Conservation (phyloP, 2,797 vertebrate species). For the Trachops cirrhosus region DNA sequence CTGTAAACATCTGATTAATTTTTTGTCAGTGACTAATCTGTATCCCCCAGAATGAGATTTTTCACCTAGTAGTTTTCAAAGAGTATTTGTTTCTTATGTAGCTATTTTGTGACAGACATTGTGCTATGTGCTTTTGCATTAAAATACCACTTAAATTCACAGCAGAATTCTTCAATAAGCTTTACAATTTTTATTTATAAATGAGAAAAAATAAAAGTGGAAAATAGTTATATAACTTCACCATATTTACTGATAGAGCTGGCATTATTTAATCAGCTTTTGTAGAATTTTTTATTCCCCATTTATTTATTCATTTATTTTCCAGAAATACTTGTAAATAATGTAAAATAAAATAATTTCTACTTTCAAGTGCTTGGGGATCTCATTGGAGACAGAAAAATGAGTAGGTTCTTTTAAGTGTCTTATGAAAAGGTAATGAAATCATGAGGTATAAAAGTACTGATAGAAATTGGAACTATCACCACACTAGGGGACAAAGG, state of each 20-base stretch:
- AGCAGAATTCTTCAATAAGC: background rate
- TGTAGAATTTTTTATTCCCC: background rate
- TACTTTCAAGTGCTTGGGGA: background rate
- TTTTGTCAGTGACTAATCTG: background rate
- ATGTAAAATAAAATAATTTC: background rate
- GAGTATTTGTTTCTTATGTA: background rate
- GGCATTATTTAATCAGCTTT: background rate
- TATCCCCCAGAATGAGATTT: background rate
- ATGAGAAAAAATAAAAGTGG: background rate
- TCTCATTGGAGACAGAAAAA: background rate
- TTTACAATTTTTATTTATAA: background rate
- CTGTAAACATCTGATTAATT: background rate
- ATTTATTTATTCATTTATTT: background rate
- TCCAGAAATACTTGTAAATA: background rate
- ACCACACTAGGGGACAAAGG: too few relatives aligned
- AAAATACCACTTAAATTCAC: background rate
- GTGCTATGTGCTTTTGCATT: background rate
- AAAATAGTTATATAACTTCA: background rate
- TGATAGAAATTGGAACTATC: background rate
- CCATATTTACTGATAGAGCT: background rate
- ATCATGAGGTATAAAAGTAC: background rate
- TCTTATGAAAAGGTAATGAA: background rate
- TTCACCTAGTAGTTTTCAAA: background rate
- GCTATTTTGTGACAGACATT: background rate
- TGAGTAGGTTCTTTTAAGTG: background rate